Evolutionary conservation across 2,888 invertebrate genomes (phyloP).

Genomic region (Leucophora obtusa): DNA sequence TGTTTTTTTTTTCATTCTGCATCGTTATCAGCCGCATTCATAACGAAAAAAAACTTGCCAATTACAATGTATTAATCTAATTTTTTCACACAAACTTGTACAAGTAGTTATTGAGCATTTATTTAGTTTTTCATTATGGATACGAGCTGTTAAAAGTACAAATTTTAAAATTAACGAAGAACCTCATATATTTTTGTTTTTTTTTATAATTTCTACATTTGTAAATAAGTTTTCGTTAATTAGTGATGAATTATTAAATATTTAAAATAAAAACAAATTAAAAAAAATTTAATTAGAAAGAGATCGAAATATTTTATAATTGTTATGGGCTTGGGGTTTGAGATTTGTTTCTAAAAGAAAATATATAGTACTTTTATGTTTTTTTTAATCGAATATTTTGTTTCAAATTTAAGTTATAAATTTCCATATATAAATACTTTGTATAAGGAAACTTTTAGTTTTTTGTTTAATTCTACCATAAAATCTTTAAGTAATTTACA

Average conservation of each 20-base stretch:
- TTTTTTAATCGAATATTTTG: conserved; percentile 28
- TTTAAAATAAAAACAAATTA: conserved; percentile 34
- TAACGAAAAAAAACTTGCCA: too few species aligned
- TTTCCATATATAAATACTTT: conserved; percentile 51
- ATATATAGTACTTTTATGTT: conserved; percentile 19
- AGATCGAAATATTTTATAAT: conserved; percentile 63
- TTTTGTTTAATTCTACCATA: conserved; percentile 43
- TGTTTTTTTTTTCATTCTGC: too few species aligned
- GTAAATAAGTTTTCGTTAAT: conserved; percentile 42
- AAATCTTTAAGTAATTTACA: conserved; percentile 53
- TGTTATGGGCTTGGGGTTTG: conserved; percentile 51
- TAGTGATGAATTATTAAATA: conserved; percentile 34
- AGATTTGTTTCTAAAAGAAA: conserved; percentile 57
- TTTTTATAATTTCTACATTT: conserved; percentile 30
- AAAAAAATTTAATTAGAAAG: conserved; percentile 56
- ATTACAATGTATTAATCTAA: too few species aligned
- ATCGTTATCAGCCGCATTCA: too few species aligned
- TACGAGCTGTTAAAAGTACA: too few species aligned
- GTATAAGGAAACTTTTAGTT: conserved; percentile 45
- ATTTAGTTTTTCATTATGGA: too few species aligned
- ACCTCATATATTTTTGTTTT: background rate
- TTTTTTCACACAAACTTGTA: too few species aligned
- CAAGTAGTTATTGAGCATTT: too few species aligned
- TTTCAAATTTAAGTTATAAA: conserved; percentile 50
- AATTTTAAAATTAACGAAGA: too few species aligned